Evolutionary conservation across 2,113 vertebrate genomes (phyloP).

Genomic region (Ptilonorhynchus violaceus): DNA sequence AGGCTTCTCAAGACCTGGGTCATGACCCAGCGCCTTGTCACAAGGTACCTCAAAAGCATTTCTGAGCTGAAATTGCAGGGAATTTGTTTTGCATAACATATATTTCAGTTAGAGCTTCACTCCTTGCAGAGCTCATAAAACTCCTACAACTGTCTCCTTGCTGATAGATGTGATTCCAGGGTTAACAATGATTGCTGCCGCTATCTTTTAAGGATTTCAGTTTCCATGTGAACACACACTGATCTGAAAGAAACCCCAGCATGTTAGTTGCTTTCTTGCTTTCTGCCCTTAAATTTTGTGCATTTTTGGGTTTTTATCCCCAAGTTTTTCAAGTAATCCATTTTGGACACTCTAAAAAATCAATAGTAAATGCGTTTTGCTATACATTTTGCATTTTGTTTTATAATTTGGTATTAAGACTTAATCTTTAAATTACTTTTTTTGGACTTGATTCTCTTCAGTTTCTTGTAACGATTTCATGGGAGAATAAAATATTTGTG

Average conservation of each 20-base stretch:
- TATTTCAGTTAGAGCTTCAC: not conserved
- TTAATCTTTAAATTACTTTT: not conserved
- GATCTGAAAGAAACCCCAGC: not conserved
- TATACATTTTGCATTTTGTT: not conserved
- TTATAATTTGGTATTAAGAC: not conserved
- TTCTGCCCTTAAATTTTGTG: not conserved
- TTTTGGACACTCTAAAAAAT: not conserved
- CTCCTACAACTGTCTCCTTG: not conserved
- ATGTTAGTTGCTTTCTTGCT: not conserved
- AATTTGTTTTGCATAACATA: not conserved
- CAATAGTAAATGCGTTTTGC: not conserved
- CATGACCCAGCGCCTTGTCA: constrained; percentile 57
- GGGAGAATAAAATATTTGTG: not conserved
- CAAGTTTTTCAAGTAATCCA: not conserved
- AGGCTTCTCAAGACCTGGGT: constrained; percentile 70
- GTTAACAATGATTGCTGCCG: not conserved
- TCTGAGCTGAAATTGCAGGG: constrained; percentile 14
- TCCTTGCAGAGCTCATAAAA: not conserved
- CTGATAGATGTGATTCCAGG: not conserved
- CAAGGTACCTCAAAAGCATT: constrained; percentile 60
- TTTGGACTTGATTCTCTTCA: not conserved
- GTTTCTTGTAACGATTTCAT: not conserved
- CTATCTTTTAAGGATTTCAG: not conserved
- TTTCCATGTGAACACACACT: not conserved
- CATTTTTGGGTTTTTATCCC: accelerated